A percentile compares a stretch with the other conserved stretches of the same genome.
Conservation (phyloP, 37 sponge, comb jelly and placozoan genomes). For the Petrosia ficiformis region DNA sequence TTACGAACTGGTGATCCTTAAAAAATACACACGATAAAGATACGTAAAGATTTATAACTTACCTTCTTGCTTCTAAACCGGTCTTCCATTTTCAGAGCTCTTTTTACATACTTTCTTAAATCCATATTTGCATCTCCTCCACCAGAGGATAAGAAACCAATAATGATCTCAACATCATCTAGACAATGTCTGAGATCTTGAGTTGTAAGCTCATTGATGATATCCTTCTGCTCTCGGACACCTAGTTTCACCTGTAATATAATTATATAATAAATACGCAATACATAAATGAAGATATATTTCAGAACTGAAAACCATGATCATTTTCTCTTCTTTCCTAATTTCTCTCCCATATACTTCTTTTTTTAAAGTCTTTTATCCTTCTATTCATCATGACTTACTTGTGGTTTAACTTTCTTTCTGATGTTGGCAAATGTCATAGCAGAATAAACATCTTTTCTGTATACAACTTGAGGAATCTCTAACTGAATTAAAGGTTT, state of each 20-base stretch:
- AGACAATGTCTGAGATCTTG: conserved; percentile 25
- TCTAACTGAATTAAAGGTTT: conserved; percentile 61
- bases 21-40: too few species aligned
- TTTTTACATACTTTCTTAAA: conserved; percentile 31
- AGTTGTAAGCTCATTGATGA: conserved; percentile 2
- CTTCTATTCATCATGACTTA: not conserved
- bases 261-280: not conserved
- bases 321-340: too few species aligned
- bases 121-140: conserved; percentile 18
- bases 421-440: conserved; percentile 49
- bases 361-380: too few species aligned
- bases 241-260: conserved; percentile 20
- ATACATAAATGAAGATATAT: too few species aligned
- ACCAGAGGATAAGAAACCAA: conserved; percentile 55
- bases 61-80: too few species aligned
- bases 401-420: conserved; percentile 35
- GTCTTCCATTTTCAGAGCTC: too few species aligned
- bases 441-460: conserved; percentile 48
- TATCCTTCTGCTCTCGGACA: conserved; percentile 19
- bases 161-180: conserved; percentile 41
- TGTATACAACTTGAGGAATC: conserved; percentile 56
- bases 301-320: too few species aligned
- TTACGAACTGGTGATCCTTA: too few species aligned
- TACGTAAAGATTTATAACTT: too few species aligned
- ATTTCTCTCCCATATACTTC: too few species aligned